Conservation (phyloP, 2,113 vertebrate species). For the Xiphophorus maculatus region DNA sequence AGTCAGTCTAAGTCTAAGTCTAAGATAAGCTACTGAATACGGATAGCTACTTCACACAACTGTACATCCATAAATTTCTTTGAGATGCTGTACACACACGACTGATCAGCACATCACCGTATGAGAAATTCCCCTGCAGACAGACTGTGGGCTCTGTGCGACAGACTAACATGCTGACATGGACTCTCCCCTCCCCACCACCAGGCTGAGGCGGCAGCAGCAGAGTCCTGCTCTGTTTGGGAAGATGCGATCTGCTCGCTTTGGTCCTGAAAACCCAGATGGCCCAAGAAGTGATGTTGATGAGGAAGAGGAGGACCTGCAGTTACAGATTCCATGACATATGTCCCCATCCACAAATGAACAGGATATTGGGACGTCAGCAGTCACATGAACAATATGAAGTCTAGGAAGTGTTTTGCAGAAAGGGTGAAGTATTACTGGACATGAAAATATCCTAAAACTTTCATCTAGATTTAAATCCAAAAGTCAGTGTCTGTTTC, state of each 20-base stretch:
- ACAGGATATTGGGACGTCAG: neutral
- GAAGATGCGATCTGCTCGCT: constrained; percentile 89
- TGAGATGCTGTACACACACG: no score
- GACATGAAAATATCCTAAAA: neutral
- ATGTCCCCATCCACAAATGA: constrained; percentile 1
- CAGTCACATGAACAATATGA: constrained; percentile 9
- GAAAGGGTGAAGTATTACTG: neutral
- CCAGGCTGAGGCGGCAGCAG: constrained; percentile 92
- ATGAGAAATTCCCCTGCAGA: no score
- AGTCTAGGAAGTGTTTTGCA: neutral
- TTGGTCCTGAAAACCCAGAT: constrained; percentile 83
- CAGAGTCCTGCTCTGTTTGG: constrained; percentile 89
- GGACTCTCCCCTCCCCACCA: no score
- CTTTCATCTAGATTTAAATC: neutral
- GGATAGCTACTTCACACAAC: no score
- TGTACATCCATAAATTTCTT: no score
- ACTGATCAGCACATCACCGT: no score
- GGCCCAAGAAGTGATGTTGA: constrained; percentile 87
- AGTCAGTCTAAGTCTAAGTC: no score
- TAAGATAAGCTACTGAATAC: no score
- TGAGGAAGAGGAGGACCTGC: constrained; percentile 89
- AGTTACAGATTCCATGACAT: constrained; percentile 90
- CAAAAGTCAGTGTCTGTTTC: no score
- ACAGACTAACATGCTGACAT: no score
- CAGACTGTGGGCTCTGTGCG: no score